A percentile compares a stretch with the other conserved stretches of the same genome.
These are phyloP conservation scores for Podarcis lilfordi DNA, from an alignment of 2,797 vertebrate genomes.

Conservation along the genomic window DNA sequence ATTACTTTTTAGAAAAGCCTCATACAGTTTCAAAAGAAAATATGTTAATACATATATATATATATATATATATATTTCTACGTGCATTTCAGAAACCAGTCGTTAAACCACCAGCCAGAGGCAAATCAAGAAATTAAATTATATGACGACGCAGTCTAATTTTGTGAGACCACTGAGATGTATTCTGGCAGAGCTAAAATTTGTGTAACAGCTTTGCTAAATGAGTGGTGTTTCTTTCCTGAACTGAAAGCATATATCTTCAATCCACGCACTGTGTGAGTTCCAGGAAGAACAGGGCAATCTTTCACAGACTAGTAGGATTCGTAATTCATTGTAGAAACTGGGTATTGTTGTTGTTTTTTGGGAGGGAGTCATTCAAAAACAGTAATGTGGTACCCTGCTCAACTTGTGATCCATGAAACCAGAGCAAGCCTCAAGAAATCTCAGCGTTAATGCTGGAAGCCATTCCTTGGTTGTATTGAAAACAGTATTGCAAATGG, in stretches of 20 bases:
- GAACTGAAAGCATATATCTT: not conserved
- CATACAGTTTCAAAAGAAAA: conserved; percentile 80
- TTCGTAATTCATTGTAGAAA: not conserved
- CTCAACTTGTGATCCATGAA: not conserved
- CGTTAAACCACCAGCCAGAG: conserved; percentile 60
- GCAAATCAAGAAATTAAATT: conserved; percentile 73
- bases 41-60: conserved; percentile 75
- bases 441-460: not conserved
- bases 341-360: not conserved
- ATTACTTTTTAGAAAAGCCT: conserved; percentile 82
- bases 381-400: not conserved
- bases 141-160: conserved; percentile 40
- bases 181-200: conserved; percentile 25
- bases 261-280: not conserved
- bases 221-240: not conserved
- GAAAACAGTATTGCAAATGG: not conserved
- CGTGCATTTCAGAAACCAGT: conserved; percentile 50
- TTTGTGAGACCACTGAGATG: conserved; percentile 40
- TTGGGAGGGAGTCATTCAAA: not conserved
- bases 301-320: not conserved
- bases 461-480: not conserved
- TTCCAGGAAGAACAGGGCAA: not conserved
- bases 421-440: not conserved
- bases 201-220: conserved; percentile 27
- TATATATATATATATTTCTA: conserved; percentile 45